phyloP scores from a whole-genome alignment of 2,888 invertebrate genomes.

The Yponomeuta cagnagella region DNA sequence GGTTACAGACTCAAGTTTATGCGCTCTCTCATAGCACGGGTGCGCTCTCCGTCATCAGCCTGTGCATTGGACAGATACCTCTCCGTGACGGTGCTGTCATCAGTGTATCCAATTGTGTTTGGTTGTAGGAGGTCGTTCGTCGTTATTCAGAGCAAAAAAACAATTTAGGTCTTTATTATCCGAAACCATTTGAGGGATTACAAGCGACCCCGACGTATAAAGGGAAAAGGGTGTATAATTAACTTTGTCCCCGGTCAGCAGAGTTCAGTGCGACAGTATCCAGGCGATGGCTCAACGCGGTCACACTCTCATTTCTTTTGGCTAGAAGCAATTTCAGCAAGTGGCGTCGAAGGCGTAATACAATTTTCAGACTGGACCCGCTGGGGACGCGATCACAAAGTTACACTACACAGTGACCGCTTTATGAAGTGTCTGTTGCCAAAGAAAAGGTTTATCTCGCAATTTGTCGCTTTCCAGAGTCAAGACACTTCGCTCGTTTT shows the following conservation, averaged over 20 bases:
- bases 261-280: neutral
- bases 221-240: neutral
- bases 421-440: constrained; percentile 38
- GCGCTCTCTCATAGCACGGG: no score
- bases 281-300: neutral
- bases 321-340: constrained; percentile 46
- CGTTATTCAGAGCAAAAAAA: no score
- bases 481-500: constrained; percentile 15
- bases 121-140: no score
- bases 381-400: constrained; percentile 38
- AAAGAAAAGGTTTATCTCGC: constrained; percentile 33
- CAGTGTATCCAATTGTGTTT: no score
- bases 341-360: constrained; percentile 41
- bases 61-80: no score
- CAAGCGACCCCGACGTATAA: neutral
- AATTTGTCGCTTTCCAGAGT: constrained; percentile 33
- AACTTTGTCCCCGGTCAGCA: neutral
- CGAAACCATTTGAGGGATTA: neutral
- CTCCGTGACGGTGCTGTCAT: no score
- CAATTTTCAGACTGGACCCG: constrained; percentile 42
- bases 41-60: no score
- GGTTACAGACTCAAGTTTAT: no score
- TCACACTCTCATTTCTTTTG: constrained; percentile 32
- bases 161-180: neutral
- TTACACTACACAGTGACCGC: constrained; percentile 30